Evolutionary conservation across 2,113 vertebrate genomes (phyloP), one percentile per base, ranked within the genome.

Genomic region (Peromyscus californicus): DNA sequence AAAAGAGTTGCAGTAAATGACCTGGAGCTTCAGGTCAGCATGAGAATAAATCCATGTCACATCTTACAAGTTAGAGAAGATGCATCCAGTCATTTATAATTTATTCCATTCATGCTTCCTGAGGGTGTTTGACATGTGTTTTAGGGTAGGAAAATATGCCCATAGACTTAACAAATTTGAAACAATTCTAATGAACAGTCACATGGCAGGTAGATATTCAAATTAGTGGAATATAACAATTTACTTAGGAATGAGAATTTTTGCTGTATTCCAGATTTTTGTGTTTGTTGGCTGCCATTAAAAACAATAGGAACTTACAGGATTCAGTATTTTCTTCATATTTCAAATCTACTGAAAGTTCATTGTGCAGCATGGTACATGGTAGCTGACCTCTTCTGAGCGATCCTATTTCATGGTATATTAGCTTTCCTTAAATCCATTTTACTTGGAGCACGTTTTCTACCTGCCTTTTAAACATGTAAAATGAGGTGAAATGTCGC

Each of bases 401-500:
- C 86, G 48, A 4, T 76, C 17, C 82, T 94, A 24, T 83, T 84
- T 54, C 74, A 69, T 1, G 84, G 11, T 76, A 80, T 95, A 21
- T 75, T 29, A 6, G 51, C 82, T 65, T 87, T 91, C 72, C 63
- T 91, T 70, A 45, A 61, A 45, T 10, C 19, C n/a, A 45, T 45
- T 95, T 80, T 36, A 0, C 21, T 91, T 33, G 69, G 59, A 45
- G 84, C 22, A 7, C 1, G 29, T 69, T 63, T 36, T 76, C 48
- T 76, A 16, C 3, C 7, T 95, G 4, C 10, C 22, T 63, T 92
- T 91, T 90, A 82, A 96, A 61, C 11, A 51, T 42, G 9, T 63
- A 29, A 65, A 89, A 45, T 31, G 45, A 91, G 91, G 1, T 92
- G n/a, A 93, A 93, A 54, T 93, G 12, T 90, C 42, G 93, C 74